phyloP scores from a whole-genome alignment of 2,888 invertebrate genomes.

The Encarsia formosa region DNA sequence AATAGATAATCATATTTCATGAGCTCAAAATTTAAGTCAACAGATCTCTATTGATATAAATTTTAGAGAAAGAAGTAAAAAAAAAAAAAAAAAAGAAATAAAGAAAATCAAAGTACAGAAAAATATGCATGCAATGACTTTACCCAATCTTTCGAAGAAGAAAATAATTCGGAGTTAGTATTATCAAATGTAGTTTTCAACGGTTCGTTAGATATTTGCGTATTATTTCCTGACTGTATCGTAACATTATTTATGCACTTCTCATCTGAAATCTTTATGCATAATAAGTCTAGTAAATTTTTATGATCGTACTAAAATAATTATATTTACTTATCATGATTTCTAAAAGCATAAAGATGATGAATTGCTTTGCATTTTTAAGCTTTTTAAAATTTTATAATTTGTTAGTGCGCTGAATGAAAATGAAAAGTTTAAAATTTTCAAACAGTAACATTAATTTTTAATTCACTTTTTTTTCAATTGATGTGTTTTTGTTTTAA shows the following conservation, averaged over 20 bases:
- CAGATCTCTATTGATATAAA: neutral
- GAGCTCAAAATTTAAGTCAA: neutral
- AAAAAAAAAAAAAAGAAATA: conserved; percentile 10
- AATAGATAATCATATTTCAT: neutral
- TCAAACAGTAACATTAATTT: no score
- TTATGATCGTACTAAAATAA: no score
- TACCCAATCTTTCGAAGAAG: conserved; percentile 23
- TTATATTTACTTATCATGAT: no score
- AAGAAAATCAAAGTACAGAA: no score
- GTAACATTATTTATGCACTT: conserved; percentile 14
- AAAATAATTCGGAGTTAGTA: conserved; percentile 21
- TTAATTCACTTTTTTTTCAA: no score
- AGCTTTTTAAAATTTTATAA: no score
- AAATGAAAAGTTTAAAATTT: no score
- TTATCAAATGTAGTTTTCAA: conserved; percentile 21
- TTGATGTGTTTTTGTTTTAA: no score
- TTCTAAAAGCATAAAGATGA: no score
- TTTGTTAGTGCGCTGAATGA: no score
- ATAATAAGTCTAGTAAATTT: conserved; percentile 12
- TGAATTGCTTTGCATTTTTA: no score
- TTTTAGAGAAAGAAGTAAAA: neutral
- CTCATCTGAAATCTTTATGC: conserved; percentile 22
- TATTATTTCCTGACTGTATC: conserved; percentile 14
- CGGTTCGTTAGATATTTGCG: conserved; percentile 10
- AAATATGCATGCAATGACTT: conserved; percentile 24